These are phyloP conservation scores for Bombus polaris DNA, from an alignment of 1,140 invertebrate genomes.

Conservation along the genomic window DNA sequence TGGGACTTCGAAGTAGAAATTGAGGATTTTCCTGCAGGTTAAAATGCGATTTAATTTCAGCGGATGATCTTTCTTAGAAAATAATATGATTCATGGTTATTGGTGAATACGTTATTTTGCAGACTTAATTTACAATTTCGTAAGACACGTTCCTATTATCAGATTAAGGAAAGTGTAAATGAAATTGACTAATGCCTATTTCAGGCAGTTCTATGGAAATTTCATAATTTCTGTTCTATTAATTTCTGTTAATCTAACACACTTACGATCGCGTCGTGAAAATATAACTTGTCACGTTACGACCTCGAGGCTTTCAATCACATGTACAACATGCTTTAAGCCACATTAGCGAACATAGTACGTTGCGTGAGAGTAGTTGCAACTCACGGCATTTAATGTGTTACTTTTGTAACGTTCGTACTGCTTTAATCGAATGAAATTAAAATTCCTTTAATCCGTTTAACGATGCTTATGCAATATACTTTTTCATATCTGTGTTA, in stretches of 20 bases:
- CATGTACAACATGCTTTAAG: neutral
- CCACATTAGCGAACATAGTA: slow-evolving; percentile 9
- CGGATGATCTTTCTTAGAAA: neutral
- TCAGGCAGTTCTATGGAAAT: neutral
- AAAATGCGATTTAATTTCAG: too few relatives aligned
- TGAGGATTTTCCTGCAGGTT: neutral
- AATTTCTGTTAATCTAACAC: slow-evolving; percentile 22
- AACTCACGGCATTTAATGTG: slow-evolving; percentile 28
- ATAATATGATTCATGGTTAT: neutral
- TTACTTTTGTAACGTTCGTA: neutral
- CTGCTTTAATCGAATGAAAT: slow-evolving; percentile 3
- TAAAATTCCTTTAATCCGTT: slow-evolving; percentile 6
- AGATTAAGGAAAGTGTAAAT: neutral
- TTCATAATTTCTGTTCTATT: slow-evolving; percentile 25
- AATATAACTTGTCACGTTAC: slow-evolving; percentile 15
- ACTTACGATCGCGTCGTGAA: slow-evolving; percentile 9
- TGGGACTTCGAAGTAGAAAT: neutral
- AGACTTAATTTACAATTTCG: neutral
- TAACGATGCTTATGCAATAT: slow-evolving; percentile 7
- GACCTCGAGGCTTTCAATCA: slow-evolving; percentile 27
- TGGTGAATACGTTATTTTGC: neutral
- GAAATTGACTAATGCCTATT: neutral
- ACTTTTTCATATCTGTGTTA: neutral
- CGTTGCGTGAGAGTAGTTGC: slow-evolving; percentile 7
- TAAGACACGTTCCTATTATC: neutral